phyloP scores from a whole-genome alignment of 2,888 invertebrate genomes.

The Caenorhabditis angaria region DNA sequence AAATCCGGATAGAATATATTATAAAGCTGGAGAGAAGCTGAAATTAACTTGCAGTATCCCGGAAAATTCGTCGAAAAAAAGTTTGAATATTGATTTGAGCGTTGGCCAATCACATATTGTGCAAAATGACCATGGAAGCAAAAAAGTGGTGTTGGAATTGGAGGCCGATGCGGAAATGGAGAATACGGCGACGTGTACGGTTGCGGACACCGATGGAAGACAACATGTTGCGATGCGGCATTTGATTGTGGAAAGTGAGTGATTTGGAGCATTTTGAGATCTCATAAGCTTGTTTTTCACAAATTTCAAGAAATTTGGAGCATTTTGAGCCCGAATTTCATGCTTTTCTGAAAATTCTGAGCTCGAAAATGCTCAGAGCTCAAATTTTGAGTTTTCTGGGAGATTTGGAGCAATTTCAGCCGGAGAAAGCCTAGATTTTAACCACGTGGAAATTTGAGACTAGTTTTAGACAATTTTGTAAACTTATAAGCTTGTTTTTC shows the following conservation, averaged over 20 bases:
- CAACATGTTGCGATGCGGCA: conserved; percentile 53
- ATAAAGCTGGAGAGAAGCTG: conserved; percentile 39
- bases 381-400: too few species aligned
- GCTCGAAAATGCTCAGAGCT: too few species aligned
- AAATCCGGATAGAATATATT: conserved; percentile 37
- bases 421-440: too few species aligned
- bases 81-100: conserved; percentile 48
- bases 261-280: too few species aligned
- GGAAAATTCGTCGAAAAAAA: conserved; percentile 17
- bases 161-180: conserved; percentile 47
- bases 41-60: conserved; percentile 43
- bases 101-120: conserved; percentile 40
- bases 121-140: conserved; percentile 47
- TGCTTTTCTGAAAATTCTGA: too few species aligned
- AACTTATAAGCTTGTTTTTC: background rate
- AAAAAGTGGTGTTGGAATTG: conserved; percentile 36
- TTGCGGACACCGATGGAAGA: conserved; percentile 54
- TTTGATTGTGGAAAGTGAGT: conserved; percentile 39
- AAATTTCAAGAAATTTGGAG: too few species aligned
- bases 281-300: background rate
- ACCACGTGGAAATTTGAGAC: too few species aligned
- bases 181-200: conserved; percentile 53
- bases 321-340: too few species aligned
- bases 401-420: too few species aligned
- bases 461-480: too few species aligned